Base-by-base conservation (phyloP, 2,797 vertebrate species). In the Phrynocephalus guinanensis region DNA sequence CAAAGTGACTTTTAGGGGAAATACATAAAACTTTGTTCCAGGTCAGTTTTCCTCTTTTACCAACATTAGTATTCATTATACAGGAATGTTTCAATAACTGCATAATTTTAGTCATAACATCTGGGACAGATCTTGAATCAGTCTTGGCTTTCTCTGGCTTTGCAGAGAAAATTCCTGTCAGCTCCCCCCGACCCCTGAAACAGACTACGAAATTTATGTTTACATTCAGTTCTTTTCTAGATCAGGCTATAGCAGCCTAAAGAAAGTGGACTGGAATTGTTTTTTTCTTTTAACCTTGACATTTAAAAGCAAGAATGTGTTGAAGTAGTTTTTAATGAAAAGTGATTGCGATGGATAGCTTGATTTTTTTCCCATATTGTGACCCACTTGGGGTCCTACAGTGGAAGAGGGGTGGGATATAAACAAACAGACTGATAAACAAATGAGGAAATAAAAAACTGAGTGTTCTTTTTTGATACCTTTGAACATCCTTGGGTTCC, bases 11-110 rank as follows among this genome's bases (percentile, higher is more conserved):
- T 28, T 92, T 93, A 44, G 91, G 68, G 72, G 60, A 63, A 92
- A 87, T 85, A 50, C 91, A 86, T 76, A 84, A 38, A 87, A 33
- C 66, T 16, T 77, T 86, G 84, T 52, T 71, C n/a, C 87, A 84
- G 80, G 70, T 90, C 66, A 18, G 1, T 71, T 82, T 82, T 75
- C 70, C 0, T 83, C 10, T 84, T 85, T 87, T 81, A 66, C 5
- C 68, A 90, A 87, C 50, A 44, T 24, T 18, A 11, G 6, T 70
- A 38, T 38, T 66, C 1, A 11, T 67, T 60, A 71, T 44, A 28
- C 24, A 85, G 88, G 5, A 86, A 89, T 50, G 20, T 33, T 2
- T 60, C 13, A 68, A 7, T 24, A 63, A 38, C n/a, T 22, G n/a
- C 79, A 50, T 52, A 22, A 85, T 92, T 88, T 16, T 24, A 84